Evolutionary conservation across 2,888 invertebrate species (phyloP).

Genomic region (Drosophila nigricruria): DNA sequence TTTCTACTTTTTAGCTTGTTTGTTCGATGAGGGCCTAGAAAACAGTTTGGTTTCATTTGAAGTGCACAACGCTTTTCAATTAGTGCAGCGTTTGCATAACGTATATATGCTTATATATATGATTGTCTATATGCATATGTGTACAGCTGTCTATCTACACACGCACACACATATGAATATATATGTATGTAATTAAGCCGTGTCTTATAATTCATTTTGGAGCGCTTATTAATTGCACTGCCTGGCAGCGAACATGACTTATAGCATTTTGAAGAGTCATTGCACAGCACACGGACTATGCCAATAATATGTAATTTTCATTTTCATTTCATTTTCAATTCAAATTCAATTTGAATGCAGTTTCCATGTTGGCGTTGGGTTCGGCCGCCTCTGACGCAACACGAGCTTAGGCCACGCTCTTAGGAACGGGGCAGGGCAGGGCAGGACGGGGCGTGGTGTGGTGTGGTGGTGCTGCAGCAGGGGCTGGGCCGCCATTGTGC

Average conservation of each 20-base stretch:
- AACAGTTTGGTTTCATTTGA: conserved; percentile 17
- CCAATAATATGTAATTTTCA: conserved; percentile 62
- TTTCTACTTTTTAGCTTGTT: conserved; percentile 60
- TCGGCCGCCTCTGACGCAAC: conserved; percentile 66
- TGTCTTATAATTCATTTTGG: conserved; percentile 59
- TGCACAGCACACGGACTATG: conserved; percentile 55
- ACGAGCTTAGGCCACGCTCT: conserved; percentile 30
- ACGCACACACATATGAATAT: not conserved
- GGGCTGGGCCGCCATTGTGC: conserved; percentile 65
- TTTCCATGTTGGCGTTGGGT: conserved; percentile 74
- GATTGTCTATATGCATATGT: not conserved
- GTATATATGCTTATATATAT: conserved; percentile 4
- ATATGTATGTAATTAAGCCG: conserved; percentile 40
- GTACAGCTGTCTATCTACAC: not conserved
- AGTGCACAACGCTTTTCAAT: conserved; percentile 58
- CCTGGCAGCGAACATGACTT: conserved; percentile 56
- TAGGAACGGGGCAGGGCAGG: conserved; percentile 2
- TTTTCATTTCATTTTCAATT: conserved; percentile 57
- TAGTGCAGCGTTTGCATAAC: conserved; percentile 69
- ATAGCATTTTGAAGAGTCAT: conserved; percentile 73
- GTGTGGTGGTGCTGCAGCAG: conserved; percentile 21
- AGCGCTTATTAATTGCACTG: conserved; percentile 71
- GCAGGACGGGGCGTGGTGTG: conserved; percentile 18
- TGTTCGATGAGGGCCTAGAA: conserved; percentile 57
- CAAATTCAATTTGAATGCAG: conserved; percentile 60